These are phyloP conservation scores for Gallinago stenura DNA, from an alignment of 2,797 vertebrate species.

Conservation along the genomic window DNA sequence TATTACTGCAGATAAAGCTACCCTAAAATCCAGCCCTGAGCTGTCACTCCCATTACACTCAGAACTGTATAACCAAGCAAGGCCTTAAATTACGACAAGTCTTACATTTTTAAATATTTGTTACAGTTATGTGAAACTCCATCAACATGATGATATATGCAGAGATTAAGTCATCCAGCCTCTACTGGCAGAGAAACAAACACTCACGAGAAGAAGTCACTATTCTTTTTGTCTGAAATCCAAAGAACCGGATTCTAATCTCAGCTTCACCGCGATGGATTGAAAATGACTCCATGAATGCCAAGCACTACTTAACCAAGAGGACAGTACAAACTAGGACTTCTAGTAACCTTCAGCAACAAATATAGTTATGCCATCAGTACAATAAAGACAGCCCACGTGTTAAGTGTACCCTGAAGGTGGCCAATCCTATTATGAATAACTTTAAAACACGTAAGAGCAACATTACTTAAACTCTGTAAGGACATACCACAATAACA, in stretches of 20 bases:
- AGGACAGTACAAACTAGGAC: neutral
- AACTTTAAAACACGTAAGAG: neutral
- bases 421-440: neutral
- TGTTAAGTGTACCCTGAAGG: neutral
- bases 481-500: neutral
- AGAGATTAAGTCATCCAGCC: conserved; percentile 44
- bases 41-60: neutral
- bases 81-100: conserved; percentile 5
- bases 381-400: neutral
- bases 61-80: neutral
- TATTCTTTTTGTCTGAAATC: conserved; percentile 5
- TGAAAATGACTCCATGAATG: neutral
- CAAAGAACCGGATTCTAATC: conserved; percentile 2
- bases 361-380: neutral
- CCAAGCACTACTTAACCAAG: neutral
- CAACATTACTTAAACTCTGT: neutral
- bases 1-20: conserved; percentile 14
- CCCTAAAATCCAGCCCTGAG: conserved; percentile 6
- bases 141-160: conserved; percentile 41
- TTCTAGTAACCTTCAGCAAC: conserved; percentile 1
- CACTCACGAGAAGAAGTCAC: neutral
- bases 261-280: neutral
- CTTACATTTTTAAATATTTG: conserved; percentile 38
- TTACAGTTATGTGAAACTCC: conserved; percentile 52
- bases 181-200: neutral